Conservation (phyloP, 2,797 vertebrate genomes). For the Platyrinchus mystaceus region DNA sequence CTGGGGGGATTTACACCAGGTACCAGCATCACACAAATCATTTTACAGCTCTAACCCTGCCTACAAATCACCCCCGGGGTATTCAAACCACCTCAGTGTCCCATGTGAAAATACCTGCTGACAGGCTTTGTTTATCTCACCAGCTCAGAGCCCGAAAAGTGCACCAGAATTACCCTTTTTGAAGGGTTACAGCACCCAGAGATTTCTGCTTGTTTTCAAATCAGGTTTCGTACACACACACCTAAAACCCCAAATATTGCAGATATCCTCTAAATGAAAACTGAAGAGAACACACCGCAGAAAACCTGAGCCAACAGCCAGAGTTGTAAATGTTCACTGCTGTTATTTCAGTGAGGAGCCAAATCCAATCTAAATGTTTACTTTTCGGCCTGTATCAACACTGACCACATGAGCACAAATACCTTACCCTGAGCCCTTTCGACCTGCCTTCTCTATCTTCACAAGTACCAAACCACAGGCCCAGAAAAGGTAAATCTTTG, state of each 20-base stretch:
- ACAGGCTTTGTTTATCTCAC: neutral
- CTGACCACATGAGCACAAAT: neutral
- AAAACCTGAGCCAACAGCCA: neutral
- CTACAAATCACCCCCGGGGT: neutral
- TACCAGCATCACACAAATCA: neutral
- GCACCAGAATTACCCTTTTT: neutral
- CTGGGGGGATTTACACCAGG: neutral
- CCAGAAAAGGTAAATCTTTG: neutral
- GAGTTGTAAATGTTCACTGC: neutral
- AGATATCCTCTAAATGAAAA: neutral
- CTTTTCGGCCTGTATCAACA: neutral
- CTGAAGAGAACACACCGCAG: neutral
- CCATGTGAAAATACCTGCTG: neutral
- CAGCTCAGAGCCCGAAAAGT: neutral
- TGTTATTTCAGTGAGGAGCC: neutral
- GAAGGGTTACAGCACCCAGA: neutral
- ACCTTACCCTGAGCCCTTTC: neutral
- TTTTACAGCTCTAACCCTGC: neutral
- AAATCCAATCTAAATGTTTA: constrained; percentile 16
- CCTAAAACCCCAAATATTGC: neutral
- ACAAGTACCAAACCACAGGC: neutral
- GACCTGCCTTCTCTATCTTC: neutral
- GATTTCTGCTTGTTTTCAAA: neutral
- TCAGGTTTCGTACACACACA: neutral
- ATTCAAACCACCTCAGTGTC: neutral